Conservation (phyloP, 2,797 vertebrate species). For the Lerista edwardsae region DNA sequence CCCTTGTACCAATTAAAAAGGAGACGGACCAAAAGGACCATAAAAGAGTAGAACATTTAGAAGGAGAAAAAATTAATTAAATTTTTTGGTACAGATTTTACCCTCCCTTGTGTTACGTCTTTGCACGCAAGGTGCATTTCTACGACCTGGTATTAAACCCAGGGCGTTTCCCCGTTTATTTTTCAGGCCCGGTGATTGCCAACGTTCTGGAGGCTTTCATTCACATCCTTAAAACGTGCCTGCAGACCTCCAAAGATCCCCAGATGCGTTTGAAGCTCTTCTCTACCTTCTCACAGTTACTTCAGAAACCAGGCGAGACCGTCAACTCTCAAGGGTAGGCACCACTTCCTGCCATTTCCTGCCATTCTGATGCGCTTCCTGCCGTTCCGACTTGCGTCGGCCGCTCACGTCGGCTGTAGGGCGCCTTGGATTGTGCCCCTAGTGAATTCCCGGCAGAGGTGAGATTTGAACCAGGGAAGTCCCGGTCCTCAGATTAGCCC, state of each 20-base stretch:
- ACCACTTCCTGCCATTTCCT: neutral
- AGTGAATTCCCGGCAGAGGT: too few species aligned
- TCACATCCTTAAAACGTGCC: conserved; percentile 80
- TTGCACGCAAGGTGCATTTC: neutral
- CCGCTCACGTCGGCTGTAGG: too few species aligned
- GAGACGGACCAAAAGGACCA: too few species aligned
- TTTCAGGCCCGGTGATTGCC: conserved; percentile 88
- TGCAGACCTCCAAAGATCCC: conserved; percentile 86
- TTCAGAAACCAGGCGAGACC: conserved; percentile 83
- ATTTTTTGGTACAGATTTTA: neutral
- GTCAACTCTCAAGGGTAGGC: conserved; percentile 88
- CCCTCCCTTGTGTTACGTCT: neutral
- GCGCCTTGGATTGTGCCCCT: neutral
- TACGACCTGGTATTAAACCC: rapidly evolving
- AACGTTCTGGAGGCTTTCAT: conserved; percentile 84
- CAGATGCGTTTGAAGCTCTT: conserved; percentile 90
- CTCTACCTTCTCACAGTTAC: conserved; percentile 84
- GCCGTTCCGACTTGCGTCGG: too few species aligned
- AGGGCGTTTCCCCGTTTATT: neutral
- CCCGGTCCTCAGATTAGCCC: neutral
- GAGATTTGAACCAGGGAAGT: too few species aligned
- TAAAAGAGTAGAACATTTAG: too few species aligned
- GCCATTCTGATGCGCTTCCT: too few species aligned
- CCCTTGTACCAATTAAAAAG: too few species aligned
- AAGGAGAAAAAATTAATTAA: neutral